Evolutionary conservation across 2,888 invertebrate species (phyloP).

Genomic region (Sisyra terminalis): DNA sequence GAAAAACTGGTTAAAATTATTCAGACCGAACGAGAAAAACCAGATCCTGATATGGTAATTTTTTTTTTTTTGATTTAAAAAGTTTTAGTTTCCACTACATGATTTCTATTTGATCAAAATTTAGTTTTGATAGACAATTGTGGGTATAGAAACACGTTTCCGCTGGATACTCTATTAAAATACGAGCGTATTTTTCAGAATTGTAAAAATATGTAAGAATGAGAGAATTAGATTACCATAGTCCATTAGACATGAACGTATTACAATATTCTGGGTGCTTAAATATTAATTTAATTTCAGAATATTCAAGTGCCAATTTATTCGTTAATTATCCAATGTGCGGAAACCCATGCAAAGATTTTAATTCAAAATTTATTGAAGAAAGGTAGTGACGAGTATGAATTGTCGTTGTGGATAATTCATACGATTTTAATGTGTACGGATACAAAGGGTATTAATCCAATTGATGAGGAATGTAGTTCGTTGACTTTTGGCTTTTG

Average conservation of each 20-base stretch:
- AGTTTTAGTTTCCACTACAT: conserved; percentile 11
- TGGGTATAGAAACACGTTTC: too few relatives aligned
- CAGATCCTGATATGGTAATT: conserved; percentile 23
- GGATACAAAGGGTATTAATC: conserved; percentile 67
- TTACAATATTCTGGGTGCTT: too few relatives aligned
- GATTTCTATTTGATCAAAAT: conserved; percentile 13
- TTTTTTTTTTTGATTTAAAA: conserved; percentile 6
- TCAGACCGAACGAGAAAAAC: conserved; percentile 27
- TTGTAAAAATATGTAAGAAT: too few relatives aligned
- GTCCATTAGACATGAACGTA: too few relatives aligned
- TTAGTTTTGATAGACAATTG: too few relatives aligned
- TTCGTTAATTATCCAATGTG: conserved; percentile 48
- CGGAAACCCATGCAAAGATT: conserved; percentile 48
- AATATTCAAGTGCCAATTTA: conserved; percentile 53
- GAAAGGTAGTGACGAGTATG: conserved; percentile 30
- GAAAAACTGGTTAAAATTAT: conserved; percentile 36
- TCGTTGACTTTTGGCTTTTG: conserved; percentile 79
- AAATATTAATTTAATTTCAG: conserved; percentile 24
- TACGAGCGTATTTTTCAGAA: too few relatives aligned
- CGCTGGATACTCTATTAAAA: too few relatives aligned
- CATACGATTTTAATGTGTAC: conserved; percentile 64
- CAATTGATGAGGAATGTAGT: conserved; percentile 74
- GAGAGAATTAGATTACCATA: too few relatives aligned
- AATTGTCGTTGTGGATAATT: conserved; percentile 43
- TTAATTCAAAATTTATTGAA: conserved; percentile 34